A percentile compares a stretch with the other conserved stretches of the same genome.
These are phyloP conservation scores for Heliconius ismenius DNA, from an alignment of 2,888 invertebrate species.

Conservation along the genomic window DNA sequence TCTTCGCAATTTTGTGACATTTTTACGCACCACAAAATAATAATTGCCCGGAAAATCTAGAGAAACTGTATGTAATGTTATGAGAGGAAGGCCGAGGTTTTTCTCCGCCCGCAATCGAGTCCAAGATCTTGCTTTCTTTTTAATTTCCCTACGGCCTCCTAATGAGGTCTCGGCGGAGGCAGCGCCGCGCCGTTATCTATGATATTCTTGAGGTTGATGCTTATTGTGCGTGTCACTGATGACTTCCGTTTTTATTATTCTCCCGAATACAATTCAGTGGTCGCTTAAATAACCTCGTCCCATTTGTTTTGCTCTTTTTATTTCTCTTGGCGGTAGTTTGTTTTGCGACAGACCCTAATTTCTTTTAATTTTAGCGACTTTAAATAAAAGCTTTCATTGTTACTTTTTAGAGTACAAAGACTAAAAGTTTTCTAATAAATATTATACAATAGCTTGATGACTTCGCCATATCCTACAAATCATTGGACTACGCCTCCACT, in stretches of 20 bases:
- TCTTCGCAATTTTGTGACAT: constrained; percentile 60
- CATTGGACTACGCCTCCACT: constrained; percentile 75
- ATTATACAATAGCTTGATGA: constrained; percentile 48
- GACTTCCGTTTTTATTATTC: constrained; percentile 82
- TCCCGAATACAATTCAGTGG: constrained; percentile 81
- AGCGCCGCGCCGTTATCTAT: constrained; percentile 78
- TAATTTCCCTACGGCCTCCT: constrained; percentile 82
- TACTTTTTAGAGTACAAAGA: constrained; percentile 6
- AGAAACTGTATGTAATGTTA: constrained; percentile 81
- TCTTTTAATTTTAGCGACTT: constrained; percentile 36
- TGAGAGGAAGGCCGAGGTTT: constrained; percentile 78
- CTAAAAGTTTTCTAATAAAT: constrained; percentile 26
- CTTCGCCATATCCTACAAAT: constrained; percentile 66
- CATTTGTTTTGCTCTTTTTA: constrained; percentile 80
- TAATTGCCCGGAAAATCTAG: constrained; percentile 82
- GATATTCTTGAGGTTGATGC: constrained; percentile 83
- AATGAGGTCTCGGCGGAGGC: constrained; percentile 79
- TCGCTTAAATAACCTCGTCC: constrained; percentile 79
- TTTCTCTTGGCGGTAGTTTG: constrained; percentile 80
- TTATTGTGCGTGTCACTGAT: constrained; percentile 83
- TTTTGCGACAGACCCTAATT: constrained; percentile 38
- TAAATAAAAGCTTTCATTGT: constrained; percentile 15
- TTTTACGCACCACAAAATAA: constrained; percentile 82
- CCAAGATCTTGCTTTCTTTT: constrained; percentile 82
- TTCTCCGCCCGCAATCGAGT: constrained; percentile 78